Evolutionary conservation across 2,113 vertebrate species (phyloP).

Genomic region (Eublepharis macularius): DNA sequence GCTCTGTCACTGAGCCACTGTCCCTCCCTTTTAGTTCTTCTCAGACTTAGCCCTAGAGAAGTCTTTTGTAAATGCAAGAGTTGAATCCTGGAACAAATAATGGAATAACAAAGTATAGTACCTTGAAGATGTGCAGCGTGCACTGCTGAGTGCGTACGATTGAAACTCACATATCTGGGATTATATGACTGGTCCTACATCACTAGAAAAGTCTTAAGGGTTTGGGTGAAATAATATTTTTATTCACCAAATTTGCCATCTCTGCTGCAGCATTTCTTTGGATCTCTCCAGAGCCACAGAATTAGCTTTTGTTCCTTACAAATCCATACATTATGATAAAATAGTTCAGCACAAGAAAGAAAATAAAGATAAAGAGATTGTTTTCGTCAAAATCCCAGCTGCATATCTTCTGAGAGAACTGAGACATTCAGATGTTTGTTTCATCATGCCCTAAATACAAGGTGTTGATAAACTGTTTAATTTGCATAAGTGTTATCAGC

Average conservation of each 20-base stretch:
- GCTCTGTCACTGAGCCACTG: too few species aligned
- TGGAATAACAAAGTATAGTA: too few species aligned
- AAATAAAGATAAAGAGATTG: not conserved
- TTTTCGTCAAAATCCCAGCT: conserved; percentile 9
- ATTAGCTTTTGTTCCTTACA: not conserved
- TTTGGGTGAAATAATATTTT: not conserved
- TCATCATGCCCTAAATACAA: not conserved
- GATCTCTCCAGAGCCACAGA: not conserved
- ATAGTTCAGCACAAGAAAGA: not conserved
- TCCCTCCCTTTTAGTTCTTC: too few species aligned
- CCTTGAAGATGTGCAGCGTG: too few species aligned
- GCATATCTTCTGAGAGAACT: conserved; percentile 1
- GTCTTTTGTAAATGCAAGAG: too few species aligned
- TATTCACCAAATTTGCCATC: not conserved
- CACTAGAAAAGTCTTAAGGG: too few species aligned
- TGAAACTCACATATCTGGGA: too few species aligned
- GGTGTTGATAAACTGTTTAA: not conserved
- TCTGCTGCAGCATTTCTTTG: not conserved
- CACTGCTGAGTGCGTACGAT: too few species aligned
- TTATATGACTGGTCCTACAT: too few species aligned
- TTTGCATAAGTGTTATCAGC: conserved; percentile 4
- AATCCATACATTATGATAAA: not conserved
- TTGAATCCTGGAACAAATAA: too few species aligned
- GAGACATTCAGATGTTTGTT: not conserved
- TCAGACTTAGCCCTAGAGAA: too few species aligned